Percentiles rank a stretch among this genome's conserved stretches.
These are phyloP conservation scores for Dendrophyllia cribrosa DNA, from an alignment of 64 coral and sea anemone species.

Conservation along the genomic window DNA sequence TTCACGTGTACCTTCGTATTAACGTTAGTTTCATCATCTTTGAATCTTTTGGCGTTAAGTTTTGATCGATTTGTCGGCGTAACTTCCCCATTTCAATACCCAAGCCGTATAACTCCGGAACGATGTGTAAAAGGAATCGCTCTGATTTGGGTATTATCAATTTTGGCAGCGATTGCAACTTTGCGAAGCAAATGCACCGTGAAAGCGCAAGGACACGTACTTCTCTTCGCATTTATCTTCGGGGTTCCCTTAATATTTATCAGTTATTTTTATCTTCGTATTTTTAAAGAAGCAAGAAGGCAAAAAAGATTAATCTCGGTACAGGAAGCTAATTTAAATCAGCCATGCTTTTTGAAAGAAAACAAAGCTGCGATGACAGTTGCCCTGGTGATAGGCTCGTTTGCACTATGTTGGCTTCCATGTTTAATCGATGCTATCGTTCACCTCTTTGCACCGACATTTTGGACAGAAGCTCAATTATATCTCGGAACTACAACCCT, in stretches of 20 bases:
- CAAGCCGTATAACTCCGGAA: neutral
- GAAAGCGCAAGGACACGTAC: neutral
- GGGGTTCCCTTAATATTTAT: neutral
- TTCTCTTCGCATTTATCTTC: neutral
- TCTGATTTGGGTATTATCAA: neutral
- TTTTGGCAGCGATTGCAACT: neutral
- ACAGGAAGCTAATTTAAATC: neutral
- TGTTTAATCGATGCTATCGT: conserved; percentile 22
- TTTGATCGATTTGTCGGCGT: conserved; percentile 15
- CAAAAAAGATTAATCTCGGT: neutral
- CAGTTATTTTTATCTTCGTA: conserved; percentile 8
- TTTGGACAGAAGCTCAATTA: neutral
- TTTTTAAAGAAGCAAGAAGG: conserved; percentile 18
- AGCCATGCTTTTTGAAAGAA: neutral
- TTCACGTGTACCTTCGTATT: neutral
- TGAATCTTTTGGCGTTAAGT: conserved; percentile 6
- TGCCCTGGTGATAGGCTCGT: neutral
- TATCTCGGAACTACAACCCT: neutral
- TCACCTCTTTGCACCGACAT: neutral
- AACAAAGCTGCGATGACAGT: conserved; percentile 9
- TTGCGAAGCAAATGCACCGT: neutral
- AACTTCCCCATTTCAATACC: neutral
- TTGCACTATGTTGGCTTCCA: conserved; percentile 36
- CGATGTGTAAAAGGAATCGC: neutral
- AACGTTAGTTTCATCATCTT: neutral